These are phyloP conservation scores for Eilema sororculum DNA, from an alignment of 2,888 invertebrate genomes.

Conservation along the genomic window DNA sequence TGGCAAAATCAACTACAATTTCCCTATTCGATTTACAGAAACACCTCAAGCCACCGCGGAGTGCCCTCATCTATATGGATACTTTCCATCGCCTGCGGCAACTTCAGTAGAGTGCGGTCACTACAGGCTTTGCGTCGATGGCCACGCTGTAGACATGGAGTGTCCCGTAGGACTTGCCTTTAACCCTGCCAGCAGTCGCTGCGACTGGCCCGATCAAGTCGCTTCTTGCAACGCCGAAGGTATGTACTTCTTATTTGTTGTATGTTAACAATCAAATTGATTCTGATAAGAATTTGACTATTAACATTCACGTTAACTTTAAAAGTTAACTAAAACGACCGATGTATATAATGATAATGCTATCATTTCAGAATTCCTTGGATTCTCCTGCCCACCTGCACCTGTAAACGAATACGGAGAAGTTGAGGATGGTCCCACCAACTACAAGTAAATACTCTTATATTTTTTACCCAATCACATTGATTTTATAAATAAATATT, in stretches of 20 bases:
- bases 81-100: conserved; percentile 83
- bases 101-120: conserved; percentile 88
- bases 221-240: conserved; percentile 89
- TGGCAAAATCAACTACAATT: not conserved
- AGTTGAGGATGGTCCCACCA: conserved; percentile 48
- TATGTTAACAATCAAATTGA: not conserved
- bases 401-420: conserved; percentile 55
- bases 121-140: conserved; percentile 92
- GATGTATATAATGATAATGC: not conserved
- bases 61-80: conserved; percentile 93
- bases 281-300: not conserved
- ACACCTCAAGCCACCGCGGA: conserved; percentile 88
- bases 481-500: not conserved
- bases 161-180: conserved; percentile 94
- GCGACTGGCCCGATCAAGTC: conserved; percentile 95
- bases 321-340: not conserved
- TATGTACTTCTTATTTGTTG: conserved; percentile 33
- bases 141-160: conserved; percentile 85
- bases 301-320: not conserved
- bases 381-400: conserved; percentile 66
- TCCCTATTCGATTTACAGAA: conserved; percentile 79
- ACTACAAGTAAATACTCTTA: conserved; percentile 62
- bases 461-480: not conserved
- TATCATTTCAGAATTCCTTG: conserved; percentile 43
- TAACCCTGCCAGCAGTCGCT: conserved; percentile 89